Conservation (phyloP, 2,888 invertebrate genomes). For the Trisateles emortualis region DNA sequence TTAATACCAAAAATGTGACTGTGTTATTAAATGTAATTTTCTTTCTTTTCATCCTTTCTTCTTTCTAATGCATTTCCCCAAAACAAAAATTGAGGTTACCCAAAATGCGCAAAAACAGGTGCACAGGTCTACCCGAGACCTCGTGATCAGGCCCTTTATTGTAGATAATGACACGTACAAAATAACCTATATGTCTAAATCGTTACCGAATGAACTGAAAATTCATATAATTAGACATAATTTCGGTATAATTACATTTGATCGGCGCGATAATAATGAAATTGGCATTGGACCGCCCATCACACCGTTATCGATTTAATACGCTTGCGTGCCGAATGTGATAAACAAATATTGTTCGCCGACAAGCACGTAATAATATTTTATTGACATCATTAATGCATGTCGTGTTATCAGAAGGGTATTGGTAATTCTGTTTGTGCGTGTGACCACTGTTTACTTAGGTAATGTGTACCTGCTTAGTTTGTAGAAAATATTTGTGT, state of each 20-base stretch:
- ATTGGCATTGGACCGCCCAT: constrained; percentile 27
- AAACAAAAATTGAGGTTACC: no score
- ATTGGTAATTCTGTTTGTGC: constrained; percentile 18
- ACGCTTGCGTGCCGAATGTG: constrained; percentile 30
- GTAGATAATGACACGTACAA: background rate
- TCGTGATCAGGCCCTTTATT: no score
- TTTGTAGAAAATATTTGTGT: constrained; percentile 1
- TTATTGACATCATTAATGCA: constrained; percentile 28
- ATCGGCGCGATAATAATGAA: constrained; percentile 28
- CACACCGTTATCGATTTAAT: constrained; percentile 37
- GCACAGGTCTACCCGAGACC: no score
- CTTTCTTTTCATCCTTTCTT: no score
- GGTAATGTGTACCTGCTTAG: background rate
- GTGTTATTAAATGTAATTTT: no score
- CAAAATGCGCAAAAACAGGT: no score
- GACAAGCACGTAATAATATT: constrained; percentile 34
- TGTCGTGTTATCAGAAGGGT: constrained; percentile 9
- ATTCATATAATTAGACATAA: constrained; percentile 16
- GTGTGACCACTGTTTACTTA: background rate
- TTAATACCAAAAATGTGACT: no score
- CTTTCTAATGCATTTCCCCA: no score
- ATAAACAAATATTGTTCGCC: constrained; percentile 36
- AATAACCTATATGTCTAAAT: background rate
- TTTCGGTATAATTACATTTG: constrained; percentile 32
- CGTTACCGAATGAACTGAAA: constrained; percentile 18